These are phyloP conservation scores for Psittacara wagleri DNA, from an alignment of 2,113 vertebrate species.

Conservation along the genomic window DNA sequence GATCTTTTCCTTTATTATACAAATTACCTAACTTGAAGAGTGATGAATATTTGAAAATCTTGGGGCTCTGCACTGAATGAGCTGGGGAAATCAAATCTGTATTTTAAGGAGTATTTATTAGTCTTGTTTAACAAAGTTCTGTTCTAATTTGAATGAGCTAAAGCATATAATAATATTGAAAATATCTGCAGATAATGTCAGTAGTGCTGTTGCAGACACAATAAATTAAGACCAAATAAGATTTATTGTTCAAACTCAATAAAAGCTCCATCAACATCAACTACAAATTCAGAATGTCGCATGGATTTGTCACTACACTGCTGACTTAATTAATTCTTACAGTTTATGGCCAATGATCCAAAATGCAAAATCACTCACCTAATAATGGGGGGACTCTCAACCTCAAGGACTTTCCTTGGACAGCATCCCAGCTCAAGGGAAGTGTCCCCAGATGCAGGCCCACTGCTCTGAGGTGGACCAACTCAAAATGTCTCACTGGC, in stretches of 20 bases:
- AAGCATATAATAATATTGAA: not conserved
- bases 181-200: not conserved
- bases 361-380: not conserved
- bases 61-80: not conserved
- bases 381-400: not conserved
- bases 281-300: not conserved
- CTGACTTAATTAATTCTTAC: not conserved
- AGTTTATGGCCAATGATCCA: not conserved
- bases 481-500: not conserved
- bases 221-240: not conserved
- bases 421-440: not conserved
- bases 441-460: not conserved
- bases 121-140: conserved; percentile 4
- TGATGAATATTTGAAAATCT: not conserved
- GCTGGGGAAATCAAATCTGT: not conserved
- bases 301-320: not conserved
- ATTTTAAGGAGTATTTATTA: conserved; percentile 24
- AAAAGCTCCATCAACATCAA: not conserved
- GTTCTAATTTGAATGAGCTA: not conserved
- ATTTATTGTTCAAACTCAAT: not conserved
- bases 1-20: not conserved
- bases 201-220: not conserved
- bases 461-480: not conserved
- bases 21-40: not conserved
- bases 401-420: not conserved